Evolutionary conservation across 2,113 vertebrate species (phyloP).

Genomic region (Callipepla squamata): DNA sequence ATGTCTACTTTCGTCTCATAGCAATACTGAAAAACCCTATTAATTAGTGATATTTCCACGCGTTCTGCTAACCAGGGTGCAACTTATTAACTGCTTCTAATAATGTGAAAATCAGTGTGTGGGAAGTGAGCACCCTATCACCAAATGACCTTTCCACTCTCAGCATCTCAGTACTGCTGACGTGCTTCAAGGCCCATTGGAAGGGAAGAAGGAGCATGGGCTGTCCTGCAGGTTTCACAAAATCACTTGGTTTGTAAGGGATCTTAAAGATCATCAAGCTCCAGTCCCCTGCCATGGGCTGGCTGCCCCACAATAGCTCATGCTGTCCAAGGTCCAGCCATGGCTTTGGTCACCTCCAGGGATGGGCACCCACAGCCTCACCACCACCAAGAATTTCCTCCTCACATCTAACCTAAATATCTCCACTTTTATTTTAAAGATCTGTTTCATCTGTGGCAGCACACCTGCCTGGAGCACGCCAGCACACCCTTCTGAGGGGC

Average conservation of each 20-base stretch:
- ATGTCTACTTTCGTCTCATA: slow-evolving; percentile 11
- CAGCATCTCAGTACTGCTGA: neutral
- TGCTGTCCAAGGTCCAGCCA: too few species aligned
- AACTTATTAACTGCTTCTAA: slow-evolving; percentile 35
- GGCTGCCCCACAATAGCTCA: too few species aligned
- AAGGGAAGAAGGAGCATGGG: neutral
- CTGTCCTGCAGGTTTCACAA: too few species aligned
- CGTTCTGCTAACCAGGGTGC: neutral
- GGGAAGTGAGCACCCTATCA: neutral
- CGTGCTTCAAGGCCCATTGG: neutral
- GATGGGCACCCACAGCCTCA: too few species aligned
- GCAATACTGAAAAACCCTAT: neutral
- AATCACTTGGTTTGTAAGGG: too few species aligned
- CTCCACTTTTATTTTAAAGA: too few species aligned
- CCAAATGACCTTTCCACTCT: slow-evolving; percentile 28
- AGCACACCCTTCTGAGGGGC: neutral
- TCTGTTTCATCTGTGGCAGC: neutral
- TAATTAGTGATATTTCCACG: neutral
- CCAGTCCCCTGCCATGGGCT: too few species aligned
- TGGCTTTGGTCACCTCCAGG: too few species aligned
- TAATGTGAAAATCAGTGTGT: neutral
- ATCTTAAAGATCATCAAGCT: too few species aligned
- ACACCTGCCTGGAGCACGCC: neutral
- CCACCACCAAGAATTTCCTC: too few species aligned
- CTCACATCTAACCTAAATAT: too few species aligned